Percentiles rank a stretch among this genome's conserved stretches.
Conservation (phyloP, 2,113 vertebrate genomes). For the Lota lota region DNA sequence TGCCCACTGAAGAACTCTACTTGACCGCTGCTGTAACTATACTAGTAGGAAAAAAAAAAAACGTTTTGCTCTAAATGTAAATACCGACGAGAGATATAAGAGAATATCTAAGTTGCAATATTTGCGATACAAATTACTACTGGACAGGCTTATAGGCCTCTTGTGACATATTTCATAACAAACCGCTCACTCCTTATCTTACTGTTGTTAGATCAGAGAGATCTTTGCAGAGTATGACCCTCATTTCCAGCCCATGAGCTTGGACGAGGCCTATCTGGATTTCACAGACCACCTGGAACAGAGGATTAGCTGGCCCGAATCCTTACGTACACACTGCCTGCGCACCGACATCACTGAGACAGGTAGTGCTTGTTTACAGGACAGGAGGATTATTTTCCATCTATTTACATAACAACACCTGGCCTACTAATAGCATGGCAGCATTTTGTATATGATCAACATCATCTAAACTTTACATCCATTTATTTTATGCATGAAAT, state of each 20-base stretch:
- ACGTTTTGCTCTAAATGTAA: no score
- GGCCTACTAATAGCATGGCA: no score
- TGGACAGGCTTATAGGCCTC: neutral
- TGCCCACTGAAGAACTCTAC: neutral
- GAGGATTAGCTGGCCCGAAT: conserved; percentile 84
- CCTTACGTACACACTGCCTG: conserved; percentile 73
- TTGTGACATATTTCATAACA: conserved; percentile 8
- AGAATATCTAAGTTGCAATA: no score
- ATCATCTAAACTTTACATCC: neutral
- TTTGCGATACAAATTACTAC: no score
- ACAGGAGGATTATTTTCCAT: neutral
- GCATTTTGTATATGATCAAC: neutral
- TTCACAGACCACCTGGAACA: conserved; percentile 88
- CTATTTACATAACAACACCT: no score
- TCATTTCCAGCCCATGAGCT: conserved; percentile 87
- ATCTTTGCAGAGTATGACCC: conserved; percentile 91
- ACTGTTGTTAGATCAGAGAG: conserved; percentile 80
- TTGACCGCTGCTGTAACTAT: neutral
- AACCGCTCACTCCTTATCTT: conserved; percentile 14
- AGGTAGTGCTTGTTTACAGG: conserved; percentile 36
- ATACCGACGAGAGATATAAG: no score
- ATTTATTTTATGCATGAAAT: neutral
- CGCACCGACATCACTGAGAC: conserved; percentile 31
- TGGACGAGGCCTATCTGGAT: conserved; percentile 97
- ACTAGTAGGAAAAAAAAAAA: neutral